Evolutionary conservation across 1,140 invertebrate genomes (phyloP).

Genomic region (Aleiodes sp.): DNA sequence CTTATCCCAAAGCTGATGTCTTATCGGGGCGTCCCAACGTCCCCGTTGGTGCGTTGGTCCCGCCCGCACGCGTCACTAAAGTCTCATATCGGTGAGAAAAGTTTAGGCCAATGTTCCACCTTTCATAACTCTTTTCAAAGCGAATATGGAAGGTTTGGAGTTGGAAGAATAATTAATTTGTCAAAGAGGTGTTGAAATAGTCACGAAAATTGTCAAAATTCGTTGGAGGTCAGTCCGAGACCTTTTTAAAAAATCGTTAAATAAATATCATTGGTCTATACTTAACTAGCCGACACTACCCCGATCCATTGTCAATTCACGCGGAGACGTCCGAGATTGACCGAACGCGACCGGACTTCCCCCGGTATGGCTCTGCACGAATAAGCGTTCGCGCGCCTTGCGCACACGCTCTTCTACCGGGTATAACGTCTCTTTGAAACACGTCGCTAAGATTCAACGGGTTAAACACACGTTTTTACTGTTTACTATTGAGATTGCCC

Average conservation of each 20-base stretch:
- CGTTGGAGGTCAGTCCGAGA: no score
- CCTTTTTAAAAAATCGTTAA: no score
- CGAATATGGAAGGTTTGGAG: no score
- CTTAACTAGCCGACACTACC: background rate
- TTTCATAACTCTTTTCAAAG: background rate
- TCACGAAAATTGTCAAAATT: no score
- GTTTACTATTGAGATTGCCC: background rate
- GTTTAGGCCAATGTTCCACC: no score
- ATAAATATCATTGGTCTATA: no score
- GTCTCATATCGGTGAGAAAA: background rate
- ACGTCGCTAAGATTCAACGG: background rate
- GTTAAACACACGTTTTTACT: background rate
- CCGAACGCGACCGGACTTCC: background rate
- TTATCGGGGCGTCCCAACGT: constrained; percentile 5
- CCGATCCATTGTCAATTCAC: background rate
- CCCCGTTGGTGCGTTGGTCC: background rate
- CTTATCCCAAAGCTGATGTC: background rate
- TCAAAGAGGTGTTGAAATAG: no score
- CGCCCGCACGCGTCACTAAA: constrained; percentile 1
- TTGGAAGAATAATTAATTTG: no score
- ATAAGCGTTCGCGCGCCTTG: constrained; percentile 17
- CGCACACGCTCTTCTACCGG: background rate
- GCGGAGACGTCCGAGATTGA: constrained; percentile 14
- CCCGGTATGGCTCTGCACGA: constrained; percentile 6
- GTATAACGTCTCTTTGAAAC: constrained; percentile 2